Evolutionary conservation across 2,888 invertebrate genomes (phyloP).

Genomic region (Lacanobia oleracea): DNA sequence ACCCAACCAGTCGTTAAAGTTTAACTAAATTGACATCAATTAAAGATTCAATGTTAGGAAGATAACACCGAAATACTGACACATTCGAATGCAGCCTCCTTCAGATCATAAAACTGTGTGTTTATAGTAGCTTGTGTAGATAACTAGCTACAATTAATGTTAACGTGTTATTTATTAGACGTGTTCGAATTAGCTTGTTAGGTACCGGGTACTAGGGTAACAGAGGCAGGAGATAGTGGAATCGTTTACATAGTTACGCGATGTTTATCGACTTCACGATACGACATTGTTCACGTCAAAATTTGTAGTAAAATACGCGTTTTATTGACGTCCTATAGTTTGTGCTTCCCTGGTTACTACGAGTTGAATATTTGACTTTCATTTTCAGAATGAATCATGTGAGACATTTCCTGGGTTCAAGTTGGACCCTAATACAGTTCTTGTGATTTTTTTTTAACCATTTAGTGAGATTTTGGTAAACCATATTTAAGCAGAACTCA

Average conservation of each 20-base stretch:
- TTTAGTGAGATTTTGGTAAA: neutral
- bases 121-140: conserved; percentile 76
- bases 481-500: neutral
- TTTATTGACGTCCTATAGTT: conserved; percentile 16
- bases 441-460: too few species aligned
- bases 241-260: conserved; percentile 54
- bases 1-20: conserved; percentile 51
- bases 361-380: neutral
- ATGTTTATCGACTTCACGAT: conserved; percentile 45
- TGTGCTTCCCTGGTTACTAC: neutral
- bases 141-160: conserved; percentile 79
- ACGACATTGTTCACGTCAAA: conserved; percentile 32
- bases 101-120: conserved; percentile 70
- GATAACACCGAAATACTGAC: conserved; percentile 61
- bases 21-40: conserved; percentile 59
- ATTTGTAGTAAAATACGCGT: conserved; percentile 12
- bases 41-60: conserved; percentile 58
- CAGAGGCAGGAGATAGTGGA: conserved; percentile 54
- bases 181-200: conserved; percentile 65
- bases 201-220: conserved; percentile 53
- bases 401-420: neutral
- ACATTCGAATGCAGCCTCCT: conserved; percentile 56
- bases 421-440: neutral
- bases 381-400: neutral
- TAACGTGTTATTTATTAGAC: conserved; percentile 79